Evolutionary conservation across 2,113 vertebrate genomes (phyloP).

Genomic region (Tautogolabrus adspersus): DNA sequence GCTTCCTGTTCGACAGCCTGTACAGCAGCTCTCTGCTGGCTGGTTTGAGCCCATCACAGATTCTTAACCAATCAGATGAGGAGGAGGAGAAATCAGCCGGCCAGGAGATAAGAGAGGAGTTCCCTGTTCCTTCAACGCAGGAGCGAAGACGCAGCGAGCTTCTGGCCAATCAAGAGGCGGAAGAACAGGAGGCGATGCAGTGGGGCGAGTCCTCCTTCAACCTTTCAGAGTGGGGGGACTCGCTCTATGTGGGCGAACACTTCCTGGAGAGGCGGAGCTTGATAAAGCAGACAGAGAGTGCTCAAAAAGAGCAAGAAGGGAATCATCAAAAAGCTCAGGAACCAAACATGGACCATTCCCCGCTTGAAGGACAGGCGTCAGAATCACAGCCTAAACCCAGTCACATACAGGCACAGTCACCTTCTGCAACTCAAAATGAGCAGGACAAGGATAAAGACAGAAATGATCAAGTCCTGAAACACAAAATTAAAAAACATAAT

Average conservation of each 20-base stretch:
- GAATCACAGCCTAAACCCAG: background rate
- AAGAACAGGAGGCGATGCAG: conserved; percentile 79
- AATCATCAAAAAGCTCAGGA: background rate
- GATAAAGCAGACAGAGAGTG: conserved; percentile 36
- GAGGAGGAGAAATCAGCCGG: conserved; percentile 55
- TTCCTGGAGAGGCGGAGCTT: conserved; percentile 78
- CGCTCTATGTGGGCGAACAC: conserved; percentile 83
- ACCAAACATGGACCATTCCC: background rate
- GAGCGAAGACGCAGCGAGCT: conserved; percentile 66
- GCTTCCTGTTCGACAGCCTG: conserved; percentile 94
- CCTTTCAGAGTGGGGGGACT: conserved; percentile 89
- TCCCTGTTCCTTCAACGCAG: conserved; percentile 25
- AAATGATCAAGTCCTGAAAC: background rate
- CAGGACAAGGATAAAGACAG: background rate
- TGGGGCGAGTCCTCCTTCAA: conserved; percentile 87
- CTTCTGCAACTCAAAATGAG: background rate
- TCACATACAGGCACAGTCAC: conserved; percentile 8
- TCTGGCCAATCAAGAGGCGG: conserved; percentile 72
- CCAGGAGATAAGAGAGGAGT: background rate
- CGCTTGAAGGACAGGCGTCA: conserved; percentile 11
- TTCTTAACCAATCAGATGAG: conserved; percentile 36
- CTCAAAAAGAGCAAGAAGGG: conserved; percentile 15
- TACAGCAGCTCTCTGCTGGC: conserved; percentile 81
- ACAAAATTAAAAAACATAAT: background rate
- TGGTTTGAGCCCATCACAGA: conserved; percentile 51